phyloP scores from a whole-genome alignment of 1,140 invertebrate genomes.

The Diuraphis noxia region DNA sequence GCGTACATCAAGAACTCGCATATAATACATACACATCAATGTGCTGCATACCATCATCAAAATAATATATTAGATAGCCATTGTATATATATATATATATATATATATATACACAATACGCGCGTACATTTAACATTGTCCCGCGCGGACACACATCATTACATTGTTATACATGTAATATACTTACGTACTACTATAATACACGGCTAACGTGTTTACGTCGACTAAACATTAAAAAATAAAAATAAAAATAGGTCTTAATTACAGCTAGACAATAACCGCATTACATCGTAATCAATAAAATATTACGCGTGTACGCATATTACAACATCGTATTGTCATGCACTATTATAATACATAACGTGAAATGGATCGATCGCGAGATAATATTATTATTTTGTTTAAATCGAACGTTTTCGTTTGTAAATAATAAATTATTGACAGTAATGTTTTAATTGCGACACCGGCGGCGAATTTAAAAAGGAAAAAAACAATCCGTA shows the following conservation, averaged over 20 bases:
- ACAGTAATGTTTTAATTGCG: neutral
- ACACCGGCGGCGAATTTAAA: neutral
- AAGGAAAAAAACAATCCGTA: neutral
- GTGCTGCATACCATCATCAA: too few relatives aligned
- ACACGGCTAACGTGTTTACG: neutral
- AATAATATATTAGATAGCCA: neutral
- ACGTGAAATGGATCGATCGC: neutral
- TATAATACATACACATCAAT: neutral
- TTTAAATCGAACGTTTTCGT: neutral
- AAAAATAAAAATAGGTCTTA: neutral
- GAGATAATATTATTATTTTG: neutral
- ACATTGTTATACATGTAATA: slow-evolving; percentile 10
- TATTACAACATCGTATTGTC: neutral
- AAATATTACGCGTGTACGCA: neutral
- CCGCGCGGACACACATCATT: neutral
- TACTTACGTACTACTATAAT: neutral
- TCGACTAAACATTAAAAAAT: neutral
- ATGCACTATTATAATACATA: neutral
- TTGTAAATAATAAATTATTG: neutral
- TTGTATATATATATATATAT: neutral
- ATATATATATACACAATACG: neutral
- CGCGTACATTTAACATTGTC: neutral
- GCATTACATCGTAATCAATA: neutral
- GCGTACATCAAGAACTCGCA: too few relatives aligned
- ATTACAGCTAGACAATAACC: slow-evolving; percentile 5